Percentiles rank a stretch among this genome's conserved stretches.
Evolutionary conservation across 2,888 invertebrate genomes (phyloP).

Genomic region (Tipula lateralis): DNA sequence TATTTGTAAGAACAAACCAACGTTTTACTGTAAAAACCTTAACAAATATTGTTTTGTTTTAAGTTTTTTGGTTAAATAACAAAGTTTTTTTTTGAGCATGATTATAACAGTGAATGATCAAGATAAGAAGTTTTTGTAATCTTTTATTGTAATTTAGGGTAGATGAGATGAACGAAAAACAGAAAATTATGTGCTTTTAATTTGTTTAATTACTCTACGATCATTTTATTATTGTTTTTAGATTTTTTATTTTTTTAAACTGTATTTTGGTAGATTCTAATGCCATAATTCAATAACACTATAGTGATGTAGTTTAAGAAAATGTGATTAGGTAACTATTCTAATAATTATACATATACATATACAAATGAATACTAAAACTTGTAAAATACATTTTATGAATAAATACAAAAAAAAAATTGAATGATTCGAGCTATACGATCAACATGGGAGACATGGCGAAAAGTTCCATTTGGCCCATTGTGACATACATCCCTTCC

Average conservation of each 20-base stretch:
- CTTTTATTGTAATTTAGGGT: background rate
- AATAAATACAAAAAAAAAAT: background rate
- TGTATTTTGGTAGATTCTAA: background rate
- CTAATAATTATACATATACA: slow-evolving; percentile 19
- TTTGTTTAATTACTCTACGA: background rate
- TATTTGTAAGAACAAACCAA: background rate
- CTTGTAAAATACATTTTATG: background rate
- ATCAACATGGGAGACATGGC: too few species aligned
- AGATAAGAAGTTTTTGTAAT: background rate
- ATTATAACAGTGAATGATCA: background rate
- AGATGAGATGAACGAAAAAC: background rate
- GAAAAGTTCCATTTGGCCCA: too few species aligned
- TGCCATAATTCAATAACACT: background rate
- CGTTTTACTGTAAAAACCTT: background rate
- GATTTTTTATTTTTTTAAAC: background rate
- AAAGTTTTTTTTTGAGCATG: background rate
- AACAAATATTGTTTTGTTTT: background rate
- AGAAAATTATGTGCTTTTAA: background rate
- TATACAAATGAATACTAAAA: background rate
- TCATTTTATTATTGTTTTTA: background rate
- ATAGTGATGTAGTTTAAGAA: slow-evolving; percentile 11
- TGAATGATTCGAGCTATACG: too few species aligned
- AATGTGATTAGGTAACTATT: slow-evolving; percentile 24
- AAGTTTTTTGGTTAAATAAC: background rate
- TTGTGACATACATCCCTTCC: too few species aligned